phyloP scores from a whole-genome alignment of 1,140 invertebrate species.

The Caenorhabditis latens region DNA sequence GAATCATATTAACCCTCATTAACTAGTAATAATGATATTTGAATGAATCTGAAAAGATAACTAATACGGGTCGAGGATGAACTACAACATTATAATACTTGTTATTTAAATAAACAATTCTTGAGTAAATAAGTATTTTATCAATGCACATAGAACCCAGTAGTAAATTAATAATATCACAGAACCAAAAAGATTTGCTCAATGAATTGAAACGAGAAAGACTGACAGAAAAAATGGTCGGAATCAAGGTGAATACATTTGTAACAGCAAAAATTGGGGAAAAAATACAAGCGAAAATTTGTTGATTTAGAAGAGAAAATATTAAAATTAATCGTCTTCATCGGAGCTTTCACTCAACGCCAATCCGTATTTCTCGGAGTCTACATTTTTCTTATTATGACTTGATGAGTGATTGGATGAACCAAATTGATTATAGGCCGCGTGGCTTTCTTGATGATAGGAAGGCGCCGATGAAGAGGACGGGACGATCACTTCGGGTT shows the following conservation, averaged over 20 bases:
- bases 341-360: slow-evolving; percentile 27
- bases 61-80: too few relatives aligned
- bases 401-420: not conserved
- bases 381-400: not conserved
- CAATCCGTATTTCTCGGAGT: slow-evolving; percentile 10
- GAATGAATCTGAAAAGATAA: too few relatives aligned
- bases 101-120: too few relatives aligned
- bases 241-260: too few relatives aligned
- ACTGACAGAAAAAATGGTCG: too few relatives aligned
- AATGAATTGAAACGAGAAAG: not conserved
- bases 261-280: too few relatives aligned
- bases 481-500: not conserved
- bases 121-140: too few relatives aligned
- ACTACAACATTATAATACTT: too few relatives aligned
- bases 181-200: not conserved
- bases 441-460: not conserved
- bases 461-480: not conserved
- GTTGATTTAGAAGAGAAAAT: not conserved
- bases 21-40: too few relatives aligned
- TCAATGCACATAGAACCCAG: slow-evolving; percentile 1
- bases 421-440: not conserved
- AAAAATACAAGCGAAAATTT: not conserved
- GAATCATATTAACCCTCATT: too few relatives aligned
- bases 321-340: not conserved
- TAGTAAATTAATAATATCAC: not conserved